Base-by-base conservation (phyloP, 2,797 vertebrate genomes). In the Vespertilio murinus region DNA sequence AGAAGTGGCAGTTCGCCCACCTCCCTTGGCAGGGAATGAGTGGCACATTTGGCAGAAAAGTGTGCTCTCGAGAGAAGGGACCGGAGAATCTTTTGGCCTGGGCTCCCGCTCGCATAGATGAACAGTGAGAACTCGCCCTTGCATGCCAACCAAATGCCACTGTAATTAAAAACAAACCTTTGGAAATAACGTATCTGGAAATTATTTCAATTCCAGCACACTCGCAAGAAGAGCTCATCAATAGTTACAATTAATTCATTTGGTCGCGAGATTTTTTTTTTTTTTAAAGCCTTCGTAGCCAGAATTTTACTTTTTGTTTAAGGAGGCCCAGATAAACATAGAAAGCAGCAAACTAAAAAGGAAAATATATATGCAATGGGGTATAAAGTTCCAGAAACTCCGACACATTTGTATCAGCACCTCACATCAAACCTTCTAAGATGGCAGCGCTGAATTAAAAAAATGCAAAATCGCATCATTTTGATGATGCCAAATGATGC, bases 401-500 rank as follows among this genome's bases (percentile, higher is more conserved):
- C 80, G 91, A 54, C 82, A 94, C 33, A 95, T 97, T 96, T 95
- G 89, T 93, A 97, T 97, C 97, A 93, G 56, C 78, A 97, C 78
- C 78, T 79, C 61, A 91, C 59, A 92, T 0, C 11, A 97, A 96
- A 96, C 82, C 91, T 95, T 93, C 91, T 78, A 94, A 97, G 89
- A 96, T 59, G 93, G 97, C 75, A 96, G 40, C 80, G 96, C 79
- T 81, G 94, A 98, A 95, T 97, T 94, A 97, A 94, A 93, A 97
- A 97, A 97, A 98, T 82, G 90, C 97, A 47, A 8, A 95, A 97
- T 97, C 93, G 85, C 84, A 87, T 95, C 80, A 96, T 97, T 97
- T 96, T 97, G 97, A 97, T 96, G 94, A 97, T 95, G 94, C 3
- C 20, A 98, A 97, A 97, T 97, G 30, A 98, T 94, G 97, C 96